Conservation (phyloP, 2,888 invertebrate species). For the Mongoloraphidia duomilia region DNA sequence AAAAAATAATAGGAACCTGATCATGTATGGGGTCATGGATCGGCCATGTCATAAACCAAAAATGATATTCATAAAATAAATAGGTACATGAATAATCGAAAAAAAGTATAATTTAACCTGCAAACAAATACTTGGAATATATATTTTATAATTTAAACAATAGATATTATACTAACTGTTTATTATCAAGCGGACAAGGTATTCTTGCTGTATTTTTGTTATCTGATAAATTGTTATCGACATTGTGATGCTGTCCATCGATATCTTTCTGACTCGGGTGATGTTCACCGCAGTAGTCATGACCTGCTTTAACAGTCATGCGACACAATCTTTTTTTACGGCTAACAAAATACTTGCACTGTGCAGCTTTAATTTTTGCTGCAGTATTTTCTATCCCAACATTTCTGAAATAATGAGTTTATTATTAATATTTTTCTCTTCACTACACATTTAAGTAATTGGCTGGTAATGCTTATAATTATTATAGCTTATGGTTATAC, state of each 20-base stretch:
- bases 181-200: conserved; percentile 56
- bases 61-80: too few relatives aligned
- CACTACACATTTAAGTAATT: too few relatives aligned
- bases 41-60: too few relatives aligned
- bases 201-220: conserved; percentile 33
- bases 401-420: too few relatives aligned
- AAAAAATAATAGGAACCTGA: too few relatives aligned
- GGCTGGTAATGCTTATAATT: too few relatives aligned
- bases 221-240: conserved; percentile 11
- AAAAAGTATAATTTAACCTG: neutral
- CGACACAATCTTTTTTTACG: conserved; percentile 62
- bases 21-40: too few relatives aligned
- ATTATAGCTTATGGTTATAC: too few relatives aligned
- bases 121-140: too few relatives aligned
- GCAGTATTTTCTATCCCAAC: too few relatives aligned
- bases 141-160: conserved; percentile 1
- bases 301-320: conserved; percentile 56
- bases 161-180: conserved; percentile 41
- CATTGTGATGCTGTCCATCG: conserved; percentile 7
- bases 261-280: conserved; percentile 23
- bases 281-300: conserved; percentile 61
- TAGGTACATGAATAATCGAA: neutral
- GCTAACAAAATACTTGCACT: conserved; percentile 49
- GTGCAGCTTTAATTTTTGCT: conserved; percentile 14
- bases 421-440: too few relatives aligned